Evolutionary conservation across 92 coral and sea anemone genomes (phyloP).

Genomic region (Meandrina meandrites): DNA sequence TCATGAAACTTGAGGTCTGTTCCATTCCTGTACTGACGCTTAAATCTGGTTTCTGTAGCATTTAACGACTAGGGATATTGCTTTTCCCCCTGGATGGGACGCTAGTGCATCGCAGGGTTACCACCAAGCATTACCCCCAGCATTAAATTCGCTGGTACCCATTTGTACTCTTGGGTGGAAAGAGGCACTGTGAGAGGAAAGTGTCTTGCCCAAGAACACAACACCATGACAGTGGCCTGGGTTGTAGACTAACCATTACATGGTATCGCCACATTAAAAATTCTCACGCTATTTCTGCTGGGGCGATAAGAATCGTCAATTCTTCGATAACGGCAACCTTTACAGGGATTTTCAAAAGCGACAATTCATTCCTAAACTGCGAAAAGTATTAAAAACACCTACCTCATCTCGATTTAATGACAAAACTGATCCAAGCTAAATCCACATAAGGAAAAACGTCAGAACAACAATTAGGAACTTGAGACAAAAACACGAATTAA

Average conservation of each 20-base stretch:
- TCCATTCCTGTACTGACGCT: background rate
- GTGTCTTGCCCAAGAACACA: too few relatives aligned
- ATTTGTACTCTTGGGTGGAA: too few relatives aligned
- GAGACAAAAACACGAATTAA: background rate
- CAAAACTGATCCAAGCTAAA: constrained; percentile 70
- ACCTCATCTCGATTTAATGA: constrained; percentile 59
- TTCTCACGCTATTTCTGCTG: too few relatives aligned
- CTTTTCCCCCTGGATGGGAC: background rate
- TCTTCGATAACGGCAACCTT: background rate
- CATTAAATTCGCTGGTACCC: too few relatives aligned
- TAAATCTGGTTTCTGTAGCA: background rate
- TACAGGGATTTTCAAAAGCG: background rate
- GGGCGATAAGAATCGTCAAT: background rate
- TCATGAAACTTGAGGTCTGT: background rate
- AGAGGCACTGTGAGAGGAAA: too few relatives aligned
- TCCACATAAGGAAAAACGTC: background rate
- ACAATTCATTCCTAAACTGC: background rate
- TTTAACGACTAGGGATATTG: background rate
- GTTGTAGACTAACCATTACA: too few relatives aligned
- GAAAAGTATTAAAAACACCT: background rate
- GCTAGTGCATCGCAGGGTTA: too few relatives aligned
- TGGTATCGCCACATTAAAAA: too few relatives aligned
- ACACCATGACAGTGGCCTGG: background rate
- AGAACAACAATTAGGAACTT: background rate
- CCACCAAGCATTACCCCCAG: background rate